Conservation (phyloP, 1,140 invertebrate genomes). For the Zaprionus nigranus region DNA sequence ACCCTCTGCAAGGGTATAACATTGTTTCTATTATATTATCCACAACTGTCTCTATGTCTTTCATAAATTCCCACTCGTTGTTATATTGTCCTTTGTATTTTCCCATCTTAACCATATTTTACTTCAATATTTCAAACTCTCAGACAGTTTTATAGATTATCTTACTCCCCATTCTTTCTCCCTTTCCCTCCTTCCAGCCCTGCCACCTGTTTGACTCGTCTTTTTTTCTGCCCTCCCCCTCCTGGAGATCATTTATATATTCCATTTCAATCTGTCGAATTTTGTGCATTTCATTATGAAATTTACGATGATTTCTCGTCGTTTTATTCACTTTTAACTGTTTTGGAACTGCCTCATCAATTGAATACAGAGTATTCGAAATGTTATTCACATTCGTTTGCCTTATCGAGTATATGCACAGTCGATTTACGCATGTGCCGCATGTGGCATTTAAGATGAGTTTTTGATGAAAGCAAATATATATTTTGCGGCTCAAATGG, state of each 20-base stretch:
- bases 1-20: too few species aligned
- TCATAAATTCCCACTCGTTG: too few species aligned
- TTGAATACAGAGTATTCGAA: constrained; percentile 40
- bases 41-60: too few species aligned
- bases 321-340: constrained; percentile 35
- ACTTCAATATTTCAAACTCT: not conserved
- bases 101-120: too few species aligned
- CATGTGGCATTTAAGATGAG: constrained; percentile 80
- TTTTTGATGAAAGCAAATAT: constrained; percentile 68
- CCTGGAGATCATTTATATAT: not conserved
- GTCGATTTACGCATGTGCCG: constrained; percentile 54
- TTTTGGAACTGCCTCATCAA: constrained; percentile 47
- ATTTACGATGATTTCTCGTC: constrained; percentile 39
- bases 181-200: not conserved
- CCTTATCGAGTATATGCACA: not conserved
- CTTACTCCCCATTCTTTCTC: not conserved
- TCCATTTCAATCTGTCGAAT: constrained; percentile 8
- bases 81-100: too few species aligned
- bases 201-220: not conserved
- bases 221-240: not conserved
- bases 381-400: not conserved
- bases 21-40: too few species aligned
- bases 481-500: constrained; percentile 51
- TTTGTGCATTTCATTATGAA: constrained; percentile 39
- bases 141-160: not conserved